Conservation (phyloP, 2,797 vertebrate species). For the Parauchenoglanis punctatus region DNA sequence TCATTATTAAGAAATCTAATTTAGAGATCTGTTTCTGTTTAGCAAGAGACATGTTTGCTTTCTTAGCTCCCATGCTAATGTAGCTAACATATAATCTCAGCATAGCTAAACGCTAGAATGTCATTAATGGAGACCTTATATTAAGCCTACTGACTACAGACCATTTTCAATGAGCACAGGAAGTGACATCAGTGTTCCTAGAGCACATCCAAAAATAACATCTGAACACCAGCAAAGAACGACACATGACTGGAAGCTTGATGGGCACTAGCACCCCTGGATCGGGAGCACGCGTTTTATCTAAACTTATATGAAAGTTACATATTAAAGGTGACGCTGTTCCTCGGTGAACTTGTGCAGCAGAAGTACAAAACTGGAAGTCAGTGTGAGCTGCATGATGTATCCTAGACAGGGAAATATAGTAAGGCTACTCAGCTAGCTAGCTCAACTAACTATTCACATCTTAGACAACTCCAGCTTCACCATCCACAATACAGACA, state of each 20-base stretch:
- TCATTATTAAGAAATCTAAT: neutral
- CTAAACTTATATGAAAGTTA: neutral
- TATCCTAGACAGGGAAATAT: neutral
- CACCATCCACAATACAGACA: neutral
- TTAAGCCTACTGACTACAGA: neutral
- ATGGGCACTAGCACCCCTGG: neutral
- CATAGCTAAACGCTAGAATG: neutral
- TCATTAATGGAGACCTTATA: neutral
- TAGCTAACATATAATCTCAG: neutral
- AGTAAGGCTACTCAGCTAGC: neutral
- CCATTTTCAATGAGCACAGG: neutral
- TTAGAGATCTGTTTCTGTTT: neutral
- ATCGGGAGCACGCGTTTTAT: neutral
- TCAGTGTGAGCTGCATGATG: neutral
- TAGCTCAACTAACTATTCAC: neutral
- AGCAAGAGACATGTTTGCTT: neutral
- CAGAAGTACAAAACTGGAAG: neutral
- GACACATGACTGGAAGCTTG: neutral
- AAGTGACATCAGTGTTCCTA: neutral
- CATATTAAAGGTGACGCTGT: neutral
- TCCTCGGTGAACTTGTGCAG: neutral
- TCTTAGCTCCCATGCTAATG: neutral
- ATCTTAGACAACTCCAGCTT: neutral
- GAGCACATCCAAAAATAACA: neutral
- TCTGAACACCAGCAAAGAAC: neutral